phyloP scores from a whole-genome alignment of 1,140 invertebrate species.

The Bombus balteatus region DNA sequence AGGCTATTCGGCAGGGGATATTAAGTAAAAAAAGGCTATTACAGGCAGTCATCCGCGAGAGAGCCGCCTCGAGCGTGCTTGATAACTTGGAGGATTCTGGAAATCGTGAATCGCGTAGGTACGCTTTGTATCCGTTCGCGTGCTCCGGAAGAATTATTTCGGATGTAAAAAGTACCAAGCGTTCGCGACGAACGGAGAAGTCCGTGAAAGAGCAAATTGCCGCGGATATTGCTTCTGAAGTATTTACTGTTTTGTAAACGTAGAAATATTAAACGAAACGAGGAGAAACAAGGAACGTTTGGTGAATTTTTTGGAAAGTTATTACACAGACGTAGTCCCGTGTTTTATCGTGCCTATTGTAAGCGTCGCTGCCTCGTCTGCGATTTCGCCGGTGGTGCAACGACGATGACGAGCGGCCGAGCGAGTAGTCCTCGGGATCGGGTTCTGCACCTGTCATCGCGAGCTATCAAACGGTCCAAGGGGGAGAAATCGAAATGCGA shows the following conservation, averaged over 20 bases:
- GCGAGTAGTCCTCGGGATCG: not conserved
- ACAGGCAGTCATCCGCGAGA: not conserved
- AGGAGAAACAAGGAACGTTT: not conserved
- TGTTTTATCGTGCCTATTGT: not conserved
- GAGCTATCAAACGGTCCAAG: not conserved
- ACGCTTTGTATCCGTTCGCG: conserved; percentile 33
- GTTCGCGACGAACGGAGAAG: not conserved
- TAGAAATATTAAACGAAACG: not conserved
- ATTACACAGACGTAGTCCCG: not conserved
- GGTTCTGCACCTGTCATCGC: not conserved
- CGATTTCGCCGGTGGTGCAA: not conserved
- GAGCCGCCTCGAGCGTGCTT: conserved; percentile 8
- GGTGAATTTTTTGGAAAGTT: conserved; percentile 11
- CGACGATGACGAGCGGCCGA: not conserved
- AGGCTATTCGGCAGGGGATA: conserved; percentile 48
- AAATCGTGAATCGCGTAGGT: conserved; percentile 35
- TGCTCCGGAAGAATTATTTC: conserved; percentile 34
- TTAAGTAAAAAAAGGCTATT: not conserved
- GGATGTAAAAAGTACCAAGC: conserved; percentile 11
- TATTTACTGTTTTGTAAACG: conserved; percentile 9
- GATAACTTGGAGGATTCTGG: conserved; percentile 37
- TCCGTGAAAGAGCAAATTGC: conserved; percentile 17
- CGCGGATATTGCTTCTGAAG: conserved; percentile 24
- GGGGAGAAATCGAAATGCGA: not conserved
- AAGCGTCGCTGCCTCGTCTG: not conserved